Evolutionary conservation across 2,888 invertebrate genomes (phyloP), one percentile per base, ranked within the genome.

Genomic region (Drosophila dives): DNA sequence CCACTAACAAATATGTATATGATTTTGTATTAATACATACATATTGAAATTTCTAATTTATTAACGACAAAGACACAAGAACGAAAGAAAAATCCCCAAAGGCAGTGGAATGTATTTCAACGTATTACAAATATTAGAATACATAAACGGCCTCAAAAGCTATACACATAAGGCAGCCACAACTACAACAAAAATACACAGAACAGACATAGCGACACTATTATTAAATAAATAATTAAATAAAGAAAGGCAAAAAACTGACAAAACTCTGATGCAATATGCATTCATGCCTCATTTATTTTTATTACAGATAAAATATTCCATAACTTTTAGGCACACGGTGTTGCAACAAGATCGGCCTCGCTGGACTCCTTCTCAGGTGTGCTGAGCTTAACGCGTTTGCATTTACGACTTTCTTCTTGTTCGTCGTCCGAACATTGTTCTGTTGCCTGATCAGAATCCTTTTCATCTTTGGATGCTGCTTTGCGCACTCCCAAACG

Each of bases 111-210:
- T 40, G 56, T 90, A 90, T 91, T 88, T 88, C 81, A 75, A 86
- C 77, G 84, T 90, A 90, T 87, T 91, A 85, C 81, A 89, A 87
- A 87, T 82, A 89, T 81, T 82, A 77, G 84, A 86, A 86, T 85
- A 87, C 73, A 78, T 64, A 77, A 78, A 68, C 51, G 69, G 61
- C 73, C 70, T 75, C 64, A 68, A 56, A 51, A 60, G 70, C 34
- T 65, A 78, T 68, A 64, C 48, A 73, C 65, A 61, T 60, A 73
- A 64, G 63, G 66, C 79, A 69, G 66, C 65, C 61, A 75, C 61
- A 85, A 69, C 72, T 75, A 72, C 51, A 79, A 76, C 71, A 80
- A 38, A 64, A 69, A 81, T 64, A 83, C 78, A 81, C 73, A 80
- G 32, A 40, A 88, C 75, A 88, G 69, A 89, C 84, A 86, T 88